A percentile compares a stretch with the other conserved stretches of the same genome.
phyloP scores from a whole-genome alignment of 2,797 vertebrate species.

The Silurus aristotelis region DNA sequence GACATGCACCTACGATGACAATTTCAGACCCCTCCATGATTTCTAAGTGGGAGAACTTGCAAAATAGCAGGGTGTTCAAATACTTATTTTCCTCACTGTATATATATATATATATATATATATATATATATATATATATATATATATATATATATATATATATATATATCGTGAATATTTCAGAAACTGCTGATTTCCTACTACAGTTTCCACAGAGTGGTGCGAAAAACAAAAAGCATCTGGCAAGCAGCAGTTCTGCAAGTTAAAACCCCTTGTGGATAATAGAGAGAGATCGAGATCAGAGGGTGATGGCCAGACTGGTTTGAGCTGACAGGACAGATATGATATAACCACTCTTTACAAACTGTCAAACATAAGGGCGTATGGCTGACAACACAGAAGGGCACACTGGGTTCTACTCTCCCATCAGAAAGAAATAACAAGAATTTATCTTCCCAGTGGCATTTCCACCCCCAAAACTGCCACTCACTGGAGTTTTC shows the following conservation, averaged over 20 bases:
- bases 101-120: too few species aligned
- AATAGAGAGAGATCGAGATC: neutral
- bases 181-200: neutral
- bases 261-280: neutral
- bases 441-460: neutral
- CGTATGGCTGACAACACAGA: neutral
- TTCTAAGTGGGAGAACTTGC: too few species aligned
- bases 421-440: neutral
- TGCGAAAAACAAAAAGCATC: neutral
- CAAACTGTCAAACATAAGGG: neutral
- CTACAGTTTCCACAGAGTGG: neutral
- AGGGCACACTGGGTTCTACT: neutral
- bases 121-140: too few species aligned
- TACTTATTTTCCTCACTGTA: too few species aligned
- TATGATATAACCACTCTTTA: neutral
- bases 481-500: neutral
- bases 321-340: neutral
- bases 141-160: too few species aligned
- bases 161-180: too few species aligned
- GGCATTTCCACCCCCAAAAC: neutral
- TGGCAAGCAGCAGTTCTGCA: neutral
- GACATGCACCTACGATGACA: too few species aligned
- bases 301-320: neutral
- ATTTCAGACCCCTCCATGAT: too few species aligned
- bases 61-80: too few species aligned